phyloP scores from a whole-genome alignment of 2,113 vertebrate species.

The Neopipo cinnamomea region DNA sequence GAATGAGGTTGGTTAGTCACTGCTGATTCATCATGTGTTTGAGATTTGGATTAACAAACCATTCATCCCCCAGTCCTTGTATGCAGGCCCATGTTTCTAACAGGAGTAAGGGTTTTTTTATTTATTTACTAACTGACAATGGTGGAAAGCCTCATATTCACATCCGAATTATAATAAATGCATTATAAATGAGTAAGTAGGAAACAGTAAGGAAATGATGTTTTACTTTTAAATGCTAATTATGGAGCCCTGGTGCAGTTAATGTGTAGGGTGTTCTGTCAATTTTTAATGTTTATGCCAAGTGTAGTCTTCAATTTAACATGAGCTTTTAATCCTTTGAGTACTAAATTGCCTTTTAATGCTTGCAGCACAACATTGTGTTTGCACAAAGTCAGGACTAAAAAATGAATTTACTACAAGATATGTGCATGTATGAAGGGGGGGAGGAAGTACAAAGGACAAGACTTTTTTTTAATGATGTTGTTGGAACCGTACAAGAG shows the following conservation, averaged over 20 bases:
- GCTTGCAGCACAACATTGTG: slow-evolving; percentile 87
- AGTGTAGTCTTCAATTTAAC: slow-evolving; percentile 98
- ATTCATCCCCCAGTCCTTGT: neutral
- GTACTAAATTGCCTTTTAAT: slow-evolving; percentile 97
- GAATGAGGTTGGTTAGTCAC: slow-evolving; percentile 11
- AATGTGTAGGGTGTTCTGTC: slow-evolving; percentile 90
- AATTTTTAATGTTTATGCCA: slow-evolving; percentile 95
- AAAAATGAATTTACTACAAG: slow-evolving; percentile 87
- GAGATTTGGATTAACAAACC: slow-evolving; percentile 52
- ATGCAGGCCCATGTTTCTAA: neutral
- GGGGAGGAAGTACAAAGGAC: slow-evolving; percentile 1
- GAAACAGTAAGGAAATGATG: slow-evolving; percentile 86
- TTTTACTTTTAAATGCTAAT: slow-evolving; percentile 91
- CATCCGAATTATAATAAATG: slow-evolving; percentile 82
- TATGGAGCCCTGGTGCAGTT: slow-evolving; percentile 82
- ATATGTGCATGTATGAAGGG: slow-evolving; percentile 54
- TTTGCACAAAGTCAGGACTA: slow-evolving; percentile 86
- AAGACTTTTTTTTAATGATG: slow-evolving; percentile 14
- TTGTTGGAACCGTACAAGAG: neutral
- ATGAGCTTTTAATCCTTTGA: slow-evolving; percentile 96
- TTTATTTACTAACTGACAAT: slow-evolving; percentile 66
- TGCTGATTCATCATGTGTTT: slow-evolving; percentile 10
- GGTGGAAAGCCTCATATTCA: slow-evolving; percentile 64
- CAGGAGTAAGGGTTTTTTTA: slow-evolving; percentile 17
- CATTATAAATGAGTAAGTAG: slow-evolving; percentile 85